Conservation (phyloP, 1,140 invertebrate genomes). For the Eurosta solidaginis region DNA sequence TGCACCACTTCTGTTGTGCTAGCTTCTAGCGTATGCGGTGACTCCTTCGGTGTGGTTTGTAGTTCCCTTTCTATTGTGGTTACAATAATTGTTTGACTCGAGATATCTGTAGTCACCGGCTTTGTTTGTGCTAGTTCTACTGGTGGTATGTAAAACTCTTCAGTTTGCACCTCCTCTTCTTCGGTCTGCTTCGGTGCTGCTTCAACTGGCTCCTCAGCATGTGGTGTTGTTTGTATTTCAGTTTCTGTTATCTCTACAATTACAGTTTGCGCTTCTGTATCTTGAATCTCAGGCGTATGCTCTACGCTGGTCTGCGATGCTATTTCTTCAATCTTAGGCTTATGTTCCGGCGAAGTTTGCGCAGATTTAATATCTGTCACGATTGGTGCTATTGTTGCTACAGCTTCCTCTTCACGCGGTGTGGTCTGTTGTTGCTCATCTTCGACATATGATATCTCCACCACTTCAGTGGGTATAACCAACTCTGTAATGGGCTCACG, state of each 20-base stretch:
- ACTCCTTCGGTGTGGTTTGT: conserved; percentile 63
- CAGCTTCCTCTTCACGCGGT: conserved; percentile 41
- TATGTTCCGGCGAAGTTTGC: conserved; percentile 67
- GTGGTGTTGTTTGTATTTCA: conserved; percentile 54
- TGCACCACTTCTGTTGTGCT: conserved; percentile 45
- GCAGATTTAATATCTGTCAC: conserved; percentile 63
- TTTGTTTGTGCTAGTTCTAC: conserved; percentile 38
- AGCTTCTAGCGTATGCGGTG: conserved; percentile 42
- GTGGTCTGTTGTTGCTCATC: conserved; percentile 62
- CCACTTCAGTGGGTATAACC: conserved; percentile 64
- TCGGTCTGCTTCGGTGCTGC: conserved; percentile 14
- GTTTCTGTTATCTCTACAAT: conserved; percentile 48
- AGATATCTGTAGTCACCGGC: conserved; percentile 62
- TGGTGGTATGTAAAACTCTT: conserved; percentile 36
- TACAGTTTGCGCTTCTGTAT: conserved; percentile 54
- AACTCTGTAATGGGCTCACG: conserved; percentile 60
- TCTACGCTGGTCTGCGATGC: conserved; percentile 61
- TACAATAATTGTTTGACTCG: conserved; percentile 65
- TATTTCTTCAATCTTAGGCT: conserved; percentile 56
- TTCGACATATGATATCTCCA: conserved; percentile 64
- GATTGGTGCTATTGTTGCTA: background rate
- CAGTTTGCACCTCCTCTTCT: conserved; percentile 48
- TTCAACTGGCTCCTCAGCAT: conserved; percentile 33
- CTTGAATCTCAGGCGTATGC: conserved; percentile 47
- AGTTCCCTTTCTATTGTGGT: conserved; percentile 61